These are phyloP conservation scores for Microcebus griseorufus DNA, from an alignment of 2,113 vertebrate genomes.

Conservation along the genomic window DNA sequence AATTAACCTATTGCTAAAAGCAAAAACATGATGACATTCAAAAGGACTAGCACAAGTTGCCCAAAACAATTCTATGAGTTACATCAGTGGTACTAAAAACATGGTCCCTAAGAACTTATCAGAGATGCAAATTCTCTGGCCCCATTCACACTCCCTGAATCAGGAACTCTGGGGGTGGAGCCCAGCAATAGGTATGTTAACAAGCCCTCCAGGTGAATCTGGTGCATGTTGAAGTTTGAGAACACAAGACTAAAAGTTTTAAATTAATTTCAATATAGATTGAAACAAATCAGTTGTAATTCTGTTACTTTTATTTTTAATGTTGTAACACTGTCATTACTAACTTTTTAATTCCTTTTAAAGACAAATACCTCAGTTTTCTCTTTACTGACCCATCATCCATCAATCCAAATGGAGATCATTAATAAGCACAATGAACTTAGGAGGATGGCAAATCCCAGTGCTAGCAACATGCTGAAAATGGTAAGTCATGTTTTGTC, in stretches of 20 bases:
- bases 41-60: neutral
- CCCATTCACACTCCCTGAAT: neutral
- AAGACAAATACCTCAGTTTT: neutral
- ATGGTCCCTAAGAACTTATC: neutral
- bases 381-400: neutral
- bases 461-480: constrained; percentile 65
- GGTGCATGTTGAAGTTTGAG: neutral
- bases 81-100: neutral
- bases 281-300: neutral
- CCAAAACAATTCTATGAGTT: neutral
- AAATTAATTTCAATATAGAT: neutral
- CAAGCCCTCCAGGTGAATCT: neutral
- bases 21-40: neutral
- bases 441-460: constrained; percentile 10
- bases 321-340: neutral
- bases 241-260: neutral
- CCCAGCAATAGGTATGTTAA: neutral
- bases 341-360: constrained; percentile 49
- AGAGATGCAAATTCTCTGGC: neutral
- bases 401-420: constrained; percentile 3
- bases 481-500: constrained; percentile 49
- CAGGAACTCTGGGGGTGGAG: neutral
- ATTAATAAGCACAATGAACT: constrained; percentile 55
- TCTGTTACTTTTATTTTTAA: neutral
- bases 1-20: neutral